Evolutionary conservation across 37 sponge, comb jelly and placozoan genomes (phyloP), one percentile per base, ranked within the genome.

Genomic region (Halichondria panicea): DNA sequence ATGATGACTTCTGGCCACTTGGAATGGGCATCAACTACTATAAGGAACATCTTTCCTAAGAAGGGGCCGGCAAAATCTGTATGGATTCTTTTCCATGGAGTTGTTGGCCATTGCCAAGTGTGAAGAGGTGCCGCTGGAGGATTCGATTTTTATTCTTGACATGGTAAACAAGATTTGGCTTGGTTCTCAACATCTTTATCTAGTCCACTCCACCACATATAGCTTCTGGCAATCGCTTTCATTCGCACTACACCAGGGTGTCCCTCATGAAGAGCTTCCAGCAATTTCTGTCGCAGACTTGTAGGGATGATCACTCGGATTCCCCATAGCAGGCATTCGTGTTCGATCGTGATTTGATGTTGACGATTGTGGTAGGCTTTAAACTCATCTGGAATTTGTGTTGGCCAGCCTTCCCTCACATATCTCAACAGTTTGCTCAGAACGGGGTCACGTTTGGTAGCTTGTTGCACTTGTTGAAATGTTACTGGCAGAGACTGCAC

Each of bases 1-100:
- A 34, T 11, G 9, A 50, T 24, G 2, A 87, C 76, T 58, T 87
- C 87, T 2, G 74, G 67, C 86, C 86, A 86, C 43, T 86, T 86
- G 2, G 86, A 74, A 27, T 66, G 53, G 7, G 80, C 66, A 72
- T 79, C 68, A 0, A 79, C 43, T 0, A 66, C 63, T 2, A 86
- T 36, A 1, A 86, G 21, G 25, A 66, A 78, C 55, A 52, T 72
- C 2, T 32, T 25, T 3, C 53, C 33, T 15, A 13, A 30, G 50
- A 74, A 54, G 27, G 75, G 74, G 21, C 57, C 22, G 25, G 52
- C 57, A 74, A 82, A 74, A 48, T 76, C 55, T 2, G 60, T 28
- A 62, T 48, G 74, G 36, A 74, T 9, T 2, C 83, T 31, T 12
- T 73, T 41, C 74, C 83, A 63, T 27, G 82, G 82, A 1, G 2